A percentile compares a stretch with the other conserved stretches of the same genome.
Conservation (phyloP, 2,888 invertebrate species). For the Tetranychus truncatus region DNA sequence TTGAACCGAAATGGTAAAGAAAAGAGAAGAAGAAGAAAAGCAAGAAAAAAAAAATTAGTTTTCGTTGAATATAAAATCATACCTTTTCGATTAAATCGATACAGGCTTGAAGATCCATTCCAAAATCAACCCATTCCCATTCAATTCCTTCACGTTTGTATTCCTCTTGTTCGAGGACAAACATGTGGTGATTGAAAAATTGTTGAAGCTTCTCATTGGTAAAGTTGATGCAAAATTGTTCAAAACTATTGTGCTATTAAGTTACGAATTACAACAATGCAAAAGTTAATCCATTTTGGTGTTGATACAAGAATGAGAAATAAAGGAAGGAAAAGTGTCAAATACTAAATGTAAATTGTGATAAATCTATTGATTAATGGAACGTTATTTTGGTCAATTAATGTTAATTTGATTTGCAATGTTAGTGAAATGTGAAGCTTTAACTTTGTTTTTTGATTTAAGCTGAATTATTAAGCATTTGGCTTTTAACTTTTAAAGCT, state of each 20-base stretch:
- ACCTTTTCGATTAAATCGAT: constrained; percentile 98
- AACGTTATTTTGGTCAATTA: too few species aligned
- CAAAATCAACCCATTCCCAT: constrained; percentile 98
- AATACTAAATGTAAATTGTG: too few species aligned
- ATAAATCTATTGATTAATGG: too few species aligned
- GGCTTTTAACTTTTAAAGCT: too few species aligned
- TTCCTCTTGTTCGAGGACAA: constrained; percentile 97
- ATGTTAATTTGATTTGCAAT: too few species aligned
- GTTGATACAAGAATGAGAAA: too few species aligned
- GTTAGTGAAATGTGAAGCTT: too few species aligned
- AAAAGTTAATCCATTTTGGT: too few species aligned
- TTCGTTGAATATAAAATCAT: constrained; percentile 29
- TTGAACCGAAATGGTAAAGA: not conserved
- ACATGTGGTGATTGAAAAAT: constrained; percentile 99
- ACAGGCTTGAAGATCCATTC: constrained; percentile 94
- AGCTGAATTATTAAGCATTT: too few species aligned
- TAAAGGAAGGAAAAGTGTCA: too few species aligned
- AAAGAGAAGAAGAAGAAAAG: constrained; percentile 6
- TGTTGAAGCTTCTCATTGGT: constrained; percentile 98
- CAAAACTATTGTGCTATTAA: constrained; percentile 81
- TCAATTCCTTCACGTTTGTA: constrained; percentile 91
- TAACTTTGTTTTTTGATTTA: too few species aligned
- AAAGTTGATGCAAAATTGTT: constrained; percentile 99
- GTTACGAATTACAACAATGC: not conserved
- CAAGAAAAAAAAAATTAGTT: constrained; percentile 11